phyloP scores from a whole-genome alignment of 2,113 vertebrate species.

The Boulengeromyrus knoepffleri region DNA sequence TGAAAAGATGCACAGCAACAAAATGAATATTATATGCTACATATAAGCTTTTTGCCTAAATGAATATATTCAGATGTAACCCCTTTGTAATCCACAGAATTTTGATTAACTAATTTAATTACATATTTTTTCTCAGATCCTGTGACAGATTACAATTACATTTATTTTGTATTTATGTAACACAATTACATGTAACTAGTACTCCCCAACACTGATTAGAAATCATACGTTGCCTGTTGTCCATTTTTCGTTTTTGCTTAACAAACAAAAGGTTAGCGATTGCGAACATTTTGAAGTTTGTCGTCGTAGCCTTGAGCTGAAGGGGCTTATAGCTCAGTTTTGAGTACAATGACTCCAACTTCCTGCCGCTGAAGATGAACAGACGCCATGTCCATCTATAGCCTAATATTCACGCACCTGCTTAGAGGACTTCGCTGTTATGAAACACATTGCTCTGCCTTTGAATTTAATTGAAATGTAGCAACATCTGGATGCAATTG shows the following conservation, averaged over 20 bases:
- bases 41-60: neutral
- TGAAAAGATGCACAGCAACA: neutral
- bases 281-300: neutral
- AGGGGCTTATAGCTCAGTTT: neutral
- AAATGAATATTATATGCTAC: neutral
- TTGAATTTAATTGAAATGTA: slow-evolving; percentile 63
- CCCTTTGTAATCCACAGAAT: neutral
- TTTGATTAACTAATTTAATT: neutral
- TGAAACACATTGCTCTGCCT: slow-evolving; percentile 62
- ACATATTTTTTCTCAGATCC: neutral
- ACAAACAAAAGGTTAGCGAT: neutral
- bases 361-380: neutral
- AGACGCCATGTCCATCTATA: neutral
- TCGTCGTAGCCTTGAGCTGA: neutral
- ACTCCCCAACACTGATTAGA: neutral
- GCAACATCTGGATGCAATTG: slow-evolving; percentile 67
- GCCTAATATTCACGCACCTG: slow-evolving; percentile 41
- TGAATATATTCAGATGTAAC: neutral
- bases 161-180: neutral
- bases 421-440: slow-evolving; percentile 41
- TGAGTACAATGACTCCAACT: neutral
- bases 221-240: neutral
- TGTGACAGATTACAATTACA: neutral
- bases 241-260: neutral
- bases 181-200: neutral